Base-by-base conservation (phyloP, 2,888 invertebrate species). In the Oxytorus armatus region DNA sequence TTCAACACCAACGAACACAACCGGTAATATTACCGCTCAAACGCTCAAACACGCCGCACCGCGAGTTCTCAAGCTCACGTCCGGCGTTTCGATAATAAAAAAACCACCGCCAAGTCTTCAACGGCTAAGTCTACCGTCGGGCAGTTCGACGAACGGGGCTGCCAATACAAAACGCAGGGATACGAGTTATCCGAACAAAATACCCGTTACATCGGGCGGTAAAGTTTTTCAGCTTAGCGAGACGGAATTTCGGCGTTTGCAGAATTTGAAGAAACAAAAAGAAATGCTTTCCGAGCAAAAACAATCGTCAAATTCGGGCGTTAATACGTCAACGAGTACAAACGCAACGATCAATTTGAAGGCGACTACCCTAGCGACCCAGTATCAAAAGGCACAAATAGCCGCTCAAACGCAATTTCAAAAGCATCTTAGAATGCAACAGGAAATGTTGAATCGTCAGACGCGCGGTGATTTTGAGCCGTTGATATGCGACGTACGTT, bases 191-290 rank as follows among this genome's bases (percentile, higher is more conserved):
- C 87, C 95, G 93, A 0, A 94, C 63, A 92, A 93, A 49, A 90
- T 95, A 39, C 75, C 82, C 44, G 82, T 94, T 94, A 78, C 2
- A 95, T 95, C 96, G 0, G 95, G 96, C 0, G 96, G 96, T n/a
- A 95, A 95, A 87, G 95, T 96, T 0, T 96, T 95, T 91, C 96
- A 96, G 89, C 95, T 96, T 85, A 96, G 96, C 1, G 93, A 96
- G 39, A 95, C 95, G 63, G 96, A 96, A 87, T 96, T 96, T 92
- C 96, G 96, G 91, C 95, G 96, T 83, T 85, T 93, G 51, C 93
- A 93, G 73, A 92, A 89, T 61, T 87, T 93, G 11, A 93, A 93
- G 82, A 92, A 91, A 77, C 93, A 93, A 77, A 92, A 93, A 65
- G 92, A 92, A 79, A 90, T 92, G 85, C 84, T 93, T 59, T 92